These are phyloP conservation scores for Myripristis jacobus DNA, from an alignment of 2,797 vertebrate species.

Conservation along the genomic window DNA sequence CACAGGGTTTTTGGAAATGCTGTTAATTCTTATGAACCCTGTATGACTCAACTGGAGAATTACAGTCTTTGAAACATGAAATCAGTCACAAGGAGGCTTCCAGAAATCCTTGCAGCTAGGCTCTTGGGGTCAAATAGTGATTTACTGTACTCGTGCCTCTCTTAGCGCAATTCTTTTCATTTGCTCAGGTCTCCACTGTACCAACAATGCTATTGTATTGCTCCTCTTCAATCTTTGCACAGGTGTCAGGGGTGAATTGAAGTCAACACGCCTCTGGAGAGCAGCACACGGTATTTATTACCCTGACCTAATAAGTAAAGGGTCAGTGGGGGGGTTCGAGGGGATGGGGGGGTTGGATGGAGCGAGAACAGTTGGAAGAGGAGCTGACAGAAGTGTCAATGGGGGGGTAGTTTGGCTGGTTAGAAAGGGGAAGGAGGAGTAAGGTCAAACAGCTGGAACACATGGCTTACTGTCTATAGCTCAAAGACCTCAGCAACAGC, in stretches of 20 bases:
- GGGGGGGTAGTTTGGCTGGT: constrained; percentile 50
- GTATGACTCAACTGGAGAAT: constrained; percentile 38
- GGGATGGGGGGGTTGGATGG: constrained; percentile 30
- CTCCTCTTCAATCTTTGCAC: constrained; percentile 68
- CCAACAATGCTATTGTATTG: constrained; percentile 39
- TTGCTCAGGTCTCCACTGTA: constrained; percentile 48
- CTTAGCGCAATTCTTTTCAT: constrained; percentile 35
- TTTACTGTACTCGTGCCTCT: constrained; percentile 11
- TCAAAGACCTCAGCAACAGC: constrained; percentile 23
- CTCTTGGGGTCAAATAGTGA: constrained; percentile 7
- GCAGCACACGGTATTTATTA: constrained; percentile 72
- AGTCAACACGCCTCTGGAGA: constrained; percentile 65
- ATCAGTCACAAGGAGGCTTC: constrained; percentile 33
- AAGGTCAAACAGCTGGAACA: constrained; percentile 68
- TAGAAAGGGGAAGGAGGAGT: constrained; percentile 4
- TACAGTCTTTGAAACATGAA: constrained; percentile 53
- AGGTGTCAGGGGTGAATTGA: constrained; percentile 71
- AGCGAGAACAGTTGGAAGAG: constrained; percentile 47
- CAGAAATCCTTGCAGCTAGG: constrained; percentile 17
- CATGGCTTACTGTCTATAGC: constrained; percentile 68
- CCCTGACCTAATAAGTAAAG: constrained; percentile 66
- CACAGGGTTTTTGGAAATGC: constrained; percentile 27
- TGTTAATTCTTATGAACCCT: constrained; percentile 35
- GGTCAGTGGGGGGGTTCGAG: constrained; percentile 63
- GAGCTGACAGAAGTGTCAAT: constrained; percentile 66